Evolutionary conservation across 2,888 invertebrate genomes (phyloP), one percentile per base, ranked within the genome.

Genomic region (Polymixis lichenea): DNA sequence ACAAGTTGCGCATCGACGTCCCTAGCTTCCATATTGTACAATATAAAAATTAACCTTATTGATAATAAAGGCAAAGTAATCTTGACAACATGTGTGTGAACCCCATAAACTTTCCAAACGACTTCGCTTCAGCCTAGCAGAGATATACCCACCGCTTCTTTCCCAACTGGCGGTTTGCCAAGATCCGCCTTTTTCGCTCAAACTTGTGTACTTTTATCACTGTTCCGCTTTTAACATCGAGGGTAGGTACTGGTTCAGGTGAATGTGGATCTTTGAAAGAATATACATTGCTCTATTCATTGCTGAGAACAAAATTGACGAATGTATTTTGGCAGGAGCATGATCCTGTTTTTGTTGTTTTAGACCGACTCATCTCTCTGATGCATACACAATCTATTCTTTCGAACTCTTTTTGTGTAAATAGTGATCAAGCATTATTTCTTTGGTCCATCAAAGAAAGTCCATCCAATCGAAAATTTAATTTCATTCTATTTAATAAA

Each of bases 161-260:
- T 53, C 32, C 4, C 11, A 25, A 4, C 75, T 78, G 77, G 77
- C 75, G 13, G 1, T 32, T 46, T 75, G 81, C 77, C 77, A 78
- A 75, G 62, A 46, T 32, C 64, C 56, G 22, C 25, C 25, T 75
- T 53, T 80, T 64, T 32, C 43, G 43, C 32, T 64, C 81, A 64
- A 80, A 80, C 62, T 75, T 74, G 51, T 64, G 43, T 56, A 74
- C 75, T 80, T 56, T 32, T 56, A 64, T 74, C 51, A 53, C 56
- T 64, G 56, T 56, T 64, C 22, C 15, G 43, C 7, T 80, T 80
- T 74, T 28, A 61, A 72, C n/a, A 55, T 72, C 28, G n/a, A 67
- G 8, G 38, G 11, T 19, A 68, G 25, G 13, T 46, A 49, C 22
- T 15, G 11, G 1, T 17, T 19, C n/a, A 43, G n/a, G 53, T 15